A percentile compares a stretch with the other conserved stretches of the same genome.
Evolutionary conservation across 2,888 invertebrate genomes (phyloP).

Genomic region (Thereva nobilitata): DNA sequence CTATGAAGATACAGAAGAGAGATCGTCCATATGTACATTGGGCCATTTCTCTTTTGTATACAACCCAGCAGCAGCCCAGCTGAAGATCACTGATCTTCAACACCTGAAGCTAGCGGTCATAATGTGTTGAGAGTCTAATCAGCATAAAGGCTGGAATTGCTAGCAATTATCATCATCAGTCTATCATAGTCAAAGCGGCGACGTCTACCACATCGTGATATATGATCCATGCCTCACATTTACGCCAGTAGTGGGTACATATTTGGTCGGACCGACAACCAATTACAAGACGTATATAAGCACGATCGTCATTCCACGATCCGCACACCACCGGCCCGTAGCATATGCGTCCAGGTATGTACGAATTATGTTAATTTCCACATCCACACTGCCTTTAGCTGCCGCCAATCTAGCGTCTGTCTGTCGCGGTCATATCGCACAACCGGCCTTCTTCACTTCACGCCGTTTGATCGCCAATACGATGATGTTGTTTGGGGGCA

Average conservation of each 20-base stretch:
- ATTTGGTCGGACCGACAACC: constrained; percentile 18
- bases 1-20: constrained; percentile 21
- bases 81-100: not conserved
- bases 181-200: constrained; percentile 30
- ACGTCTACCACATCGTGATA: constrained; percentile 19
- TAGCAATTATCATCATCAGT: constrained; percentile 24
- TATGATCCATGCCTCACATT: constrained; percentile 20
- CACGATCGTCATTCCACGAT: constrained; percentile 29
- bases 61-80: not conserved
- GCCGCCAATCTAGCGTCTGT: constrained; percentile 10
- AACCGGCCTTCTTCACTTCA: constrained; percentile 24
- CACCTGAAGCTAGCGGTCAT: no score
- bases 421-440: constrained; percentile 27
- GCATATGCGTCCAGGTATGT: constrained; percentile 23
- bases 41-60: constrained; percentile 4
- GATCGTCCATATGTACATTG: not conserved
- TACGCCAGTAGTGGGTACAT: constrained; percentile 1
- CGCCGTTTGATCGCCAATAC: constrained; percentile 20
- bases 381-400: constrained; percentile 6
- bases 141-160: constrained; percentile 24
- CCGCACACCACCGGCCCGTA: constrained; percentile 5
- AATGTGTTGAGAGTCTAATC: constrained; percentile 16
- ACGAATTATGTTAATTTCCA: constrained; percentile 32
- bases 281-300: constrained; percentile 32
- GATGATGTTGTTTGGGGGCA: constrained; percentile 3